Evolutionary conservation across 1,140 invertebrate species (phyloP).

Genomic region (Bombus soroeensis): DNA sequence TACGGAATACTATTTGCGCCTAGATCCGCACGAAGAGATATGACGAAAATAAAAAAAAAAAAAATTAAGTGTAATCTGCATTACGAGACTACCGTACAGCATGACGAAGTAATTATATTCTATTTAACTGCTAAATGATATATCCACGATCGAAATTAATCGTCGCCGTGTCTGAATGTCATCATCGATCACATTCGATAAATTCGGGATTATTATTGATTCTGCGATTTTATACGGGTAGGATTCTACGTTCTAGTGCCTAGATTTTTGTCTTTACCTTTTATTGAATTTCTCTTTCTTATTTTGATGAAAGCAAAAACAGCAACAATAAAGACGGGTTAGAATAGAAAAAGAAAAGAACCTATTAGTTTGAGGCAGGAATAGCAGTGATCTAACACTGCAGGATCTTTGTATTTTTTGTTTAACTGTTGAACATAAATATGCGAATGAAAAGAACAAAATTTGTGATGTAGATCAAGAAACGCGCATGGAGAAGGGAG

Average conservation of each 20-base stretch:
- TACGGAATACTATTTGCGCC: constrained; percentile 40
- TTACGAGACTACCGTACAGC: constrained; percentile 45
- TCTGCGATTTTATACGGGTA: constrained; percentile 25
- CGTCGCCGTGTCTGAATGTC: constrained; percentile 35
- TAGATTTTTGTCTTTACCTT: constrained; percentile 22
- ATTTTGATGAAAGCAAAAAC: background rate
- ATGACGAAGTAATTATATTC: constrained; percentile 56
- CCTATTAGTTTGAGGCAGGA: too few relatives aligned
- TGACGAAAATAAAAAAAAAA: constrained; percentile 14
- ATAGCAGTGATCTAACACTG: background rate
- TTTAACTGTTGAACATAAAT: constrained; percentile 11
- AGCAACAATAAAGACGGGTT: background rate
- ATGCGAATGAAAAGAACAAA: background rate
- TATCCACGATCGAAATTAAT: constrained; percentile 61
- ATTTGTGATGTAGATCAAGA: background rate
- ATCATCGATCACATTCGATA: background rate
- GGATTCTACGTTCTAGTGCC: constrained; percentile 39
- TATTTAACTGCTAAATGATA: constrained; percentile 61
- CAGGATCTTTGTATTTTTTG: constrained; percentile 14
- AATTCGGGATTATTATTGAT: constrained; percentile 34
- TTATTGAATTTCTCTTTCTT: constrained; percentile 8
- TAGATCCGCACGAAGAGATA: constrained; percentile 35
- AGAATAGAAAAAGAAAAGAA: background rate
- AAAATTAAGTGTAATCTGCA: constrained; percentile 45
- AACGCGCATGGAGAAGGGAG: background rate